These are phyloP conservation scores for Lepidotrigona ventralis DNA, from an alignment of 1,140 invertebrate species.

Conservation along the genomic window DNA sequence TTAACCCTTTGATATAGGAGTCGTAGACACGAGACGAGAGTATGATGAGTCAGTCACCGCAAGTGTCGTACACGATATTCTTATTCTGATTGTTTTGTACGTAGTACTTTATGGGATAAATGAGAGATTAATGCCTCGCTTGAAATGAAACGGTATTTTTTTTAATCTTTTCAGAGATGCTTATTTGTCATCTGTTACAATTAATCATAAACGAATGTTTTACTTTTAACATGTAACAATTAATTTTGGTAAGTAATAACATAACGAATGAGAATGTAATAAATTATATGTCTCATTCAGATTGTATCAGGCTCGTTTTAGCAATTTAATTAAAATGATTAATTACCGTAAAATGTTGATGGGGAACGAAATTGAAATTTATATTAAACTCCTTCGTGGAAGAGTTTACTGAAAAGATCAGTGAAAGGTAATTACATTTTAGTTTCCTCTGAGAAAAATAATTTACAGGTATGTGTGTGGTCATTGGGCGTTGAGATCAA, in stretches of 20 bases:
- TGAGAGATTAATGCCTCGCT: background rate
- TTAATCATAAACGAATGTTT: too few relatives aligned
- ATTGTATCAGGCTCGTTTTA: background rate
- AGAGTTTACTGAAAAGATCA: too few relatives aligned
- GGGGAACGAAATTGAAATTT: background rate
- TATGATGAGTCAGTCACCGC: conserved; percentile 15
- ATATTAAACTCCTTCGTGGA: too few relatives aligned
- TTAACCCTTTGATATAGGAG: conserved; percentile 51
- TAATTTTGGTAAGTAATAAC: background rate
- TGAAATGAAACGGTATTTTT: background rate
- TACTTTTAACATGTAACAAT: too few relatives aligned
- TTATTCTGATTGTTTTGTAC: conserved; percentile 34
- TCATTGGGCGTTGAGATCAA: background rate
- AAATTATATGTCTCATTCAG: background rate
- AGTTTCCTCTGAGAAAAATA: too few relatives aligned
- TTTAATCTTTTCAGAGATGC: background rate
- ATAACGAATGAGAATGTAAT: background rate
- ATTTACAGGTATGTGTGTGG: too few relatives aligned
- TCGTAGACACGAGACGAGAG: conserved; percentile 5
- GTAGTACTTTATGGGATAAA: background rate
- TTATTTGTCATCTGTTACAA: background rate
- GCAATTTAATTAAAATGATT: background rate
- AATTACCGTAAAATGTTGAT: background rate
- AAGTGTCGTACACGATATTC: conserved; percentile 20
- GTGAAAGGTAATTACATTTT: too few relatives aligned